Evolutionary conservation across 2,113 vertebrate species (phyloP).

Genomic region (Arizona elegans): DNA sequence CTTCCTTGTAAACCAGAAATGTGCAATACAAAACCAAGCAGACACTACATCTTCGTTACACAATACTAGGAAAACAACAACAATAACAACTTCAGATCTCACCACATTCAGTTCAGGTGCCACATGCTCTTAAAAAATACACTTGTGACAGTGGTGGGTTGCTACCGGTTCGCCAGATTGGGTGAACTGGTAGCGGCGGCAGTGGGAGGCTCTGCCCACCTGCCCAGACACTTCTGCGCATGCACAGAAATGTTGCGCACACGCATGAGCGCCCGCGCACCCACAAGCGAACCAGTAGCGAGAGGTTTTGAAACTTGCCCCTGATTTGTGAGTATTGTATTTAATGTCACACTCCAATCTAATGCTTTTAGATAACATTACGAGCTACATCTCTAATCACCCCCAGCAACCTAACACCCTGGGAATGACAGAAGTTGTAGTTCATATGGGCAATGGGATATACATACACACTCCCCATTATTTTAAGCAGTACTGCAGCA

Average conservation of each 20-base stretch:
- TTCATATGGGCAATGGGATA: neutral
- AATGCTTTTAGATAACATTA: neutral
- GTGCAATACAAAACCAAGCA: neutral
- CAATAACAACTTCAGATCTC: neutral
- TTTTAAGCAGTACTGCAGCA: neutral
- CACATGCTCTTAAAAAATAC: neutral
- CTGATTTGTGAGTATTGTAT: neutral
- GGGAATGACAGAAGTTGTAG: neutral
- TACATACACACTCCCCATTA: neutral
- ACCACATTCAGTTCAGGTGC: neutral
- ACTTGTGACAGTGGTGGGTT: no score
- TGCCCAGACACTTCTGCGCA: no score
- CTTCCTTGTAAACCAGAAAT: neutral
- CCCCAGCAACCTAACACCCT: neutral
- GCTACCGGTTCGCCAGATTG: no score
- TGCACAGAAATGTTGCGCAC: no score
- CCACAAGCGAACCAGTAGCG: no score
- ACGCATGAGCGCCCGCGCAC: no score
- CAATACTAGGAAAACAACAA: neutral
- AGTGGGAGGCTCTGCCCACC: no score
- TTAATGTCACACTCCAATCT: neutral
- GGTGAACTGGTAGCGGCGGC: no score
- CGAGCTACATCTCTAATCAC: neutral
- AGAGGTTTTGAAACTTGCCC: no score
- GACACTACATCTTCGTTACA: neutral